Evolutionary conservation across 2,797 vertebrate species (phyloP), one percentile per base, ranked within the genome.

Genomic region (Cossypha heuglini): DNA sequence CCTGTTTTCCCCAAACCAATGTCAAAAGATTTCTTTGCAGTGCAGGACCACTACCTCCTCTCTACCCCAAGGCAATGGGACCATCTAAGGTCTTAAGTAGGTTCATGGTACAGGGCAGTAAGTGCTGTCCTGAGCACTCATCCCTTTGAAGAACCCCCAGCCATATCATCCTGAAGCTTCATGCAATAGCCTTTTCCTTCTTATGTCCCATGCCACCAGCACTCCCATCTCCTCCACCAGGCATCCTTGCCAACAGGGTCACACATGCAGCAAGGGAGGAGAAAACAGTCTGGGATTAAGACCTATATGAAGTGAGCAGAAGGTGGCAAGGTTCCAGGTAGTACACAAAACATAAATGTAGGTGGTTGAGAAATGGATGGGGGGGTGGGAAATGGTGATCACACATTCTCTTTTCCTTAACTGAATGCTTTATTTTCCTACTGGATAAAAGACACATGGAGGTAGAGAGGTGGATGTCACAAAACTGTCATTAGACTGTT

Each of bases 401-500:
- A 42, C n/a, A 52, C 0, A 0, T 58, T 82, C 62, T 68, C 38
- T 78, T 78, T 91, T 90, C 17, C 46, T 77, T 91, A 77, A 77
- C 11, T 22, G 63, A 71, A 71, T 93, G n/a, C 64, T 95, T 95
- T 80, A 57, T 82, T 96, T 93, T 87, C 71, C 35, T 68, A n/a
- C 49, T 72, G 58, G 73, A 93, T 94, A 81, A 86, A 95, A 95
- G 58, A 69, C 51, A 58, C 91, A 88, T 21, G 6, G 62, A 94
- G 51, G 62, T 80, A 95, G 82, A 93, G 20, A 35, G 14, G 75
- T 54, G 40, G 61, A 90, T 95, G 95, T 91, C 93, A 94, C 37
- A 95, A 88, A 95, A 73, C 91, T 95, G 94, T 95, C 91, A 95
- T 68, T 73, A 72, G 54, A 9, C 76, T 97, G 79, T 90, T 94